Percentiles rank a stretch among this genome's conserved stretches.
Conservation (phyloP, 1,140 invertebrate species). For the Thrips palmi region DNA sequence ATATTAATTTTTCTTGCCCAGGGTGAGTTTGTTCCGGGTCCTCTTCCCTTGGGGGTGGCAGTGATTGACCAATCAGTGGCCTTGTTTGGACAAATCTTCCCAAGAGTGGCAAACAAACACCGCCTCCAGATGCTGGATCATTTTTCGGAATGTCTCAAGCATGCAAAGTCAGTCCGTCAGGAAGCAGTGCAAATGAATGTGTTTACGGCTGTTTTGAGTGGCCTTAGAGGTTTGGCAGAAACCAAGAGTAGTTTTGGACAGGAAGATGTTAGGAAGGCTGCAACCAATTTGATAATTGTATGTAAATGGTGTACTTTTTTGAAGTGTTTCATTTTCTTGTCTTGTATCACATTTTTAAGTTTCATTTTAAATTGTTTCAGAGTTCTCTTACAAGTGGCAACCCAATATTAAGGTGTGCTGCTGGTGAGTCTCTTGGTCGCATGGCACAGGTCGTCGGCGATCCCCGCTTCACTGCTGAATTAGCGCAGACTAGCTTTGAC, state of each 20-base stretch:
- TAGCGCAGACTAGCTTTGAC: slow-evolving; percentile 83
- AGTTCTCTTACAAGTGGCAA: slow-evolving; percentile 66
- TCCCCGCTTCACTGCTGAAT: slow-evolving; percentile 71
- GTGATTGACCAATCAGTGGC: slow-evolving; percentile 89
- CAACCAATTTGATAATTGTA: slow-evolving; percentile 60
- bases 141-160: slow-evolving; percentile 85
- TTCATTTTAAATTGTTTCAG: slow-evolving; percentile 21
- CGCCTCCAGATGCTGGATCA: slow-evolving; percentile 91
- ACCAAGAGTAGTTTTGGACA: slow-evolving; percentile 70
- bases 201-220: slow-evolving; percentile 80
- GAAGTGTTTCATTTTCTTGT: slow-evolving; percentile 2
- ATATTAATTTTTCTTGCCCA: slow-evolving; percentile 19
- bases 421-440: slow-evolving; percentile 73
- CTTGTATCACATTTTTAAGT: neutral
- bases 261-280: slow-evolving; percentile 75
- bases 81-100: slow-evolving; percentile 87
- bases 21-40: slow-evolving; percentile 51
- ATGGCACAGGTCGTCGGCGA: slow-evolving; percentile 75
- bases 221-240: slow-evolving; percentile 75
- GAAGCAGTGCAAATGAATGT: slow-evolving; percentile 96
- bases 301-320: slow-evolving; percentile 15
- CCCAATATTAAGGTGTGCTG: slow-evolving; percentile 66
- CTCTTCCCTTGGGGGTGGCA: slow-evolving; percentile 85
- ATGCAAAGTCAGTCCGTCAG: slow-evolving; percentile 76
- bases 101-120: slow-evolving; percentile 87